These are phyloP conservation scores for Arctia plantaginis DNA, from an alignment of 2,888 invertebrate genomes.

Conservation along the genomic window DNA sequence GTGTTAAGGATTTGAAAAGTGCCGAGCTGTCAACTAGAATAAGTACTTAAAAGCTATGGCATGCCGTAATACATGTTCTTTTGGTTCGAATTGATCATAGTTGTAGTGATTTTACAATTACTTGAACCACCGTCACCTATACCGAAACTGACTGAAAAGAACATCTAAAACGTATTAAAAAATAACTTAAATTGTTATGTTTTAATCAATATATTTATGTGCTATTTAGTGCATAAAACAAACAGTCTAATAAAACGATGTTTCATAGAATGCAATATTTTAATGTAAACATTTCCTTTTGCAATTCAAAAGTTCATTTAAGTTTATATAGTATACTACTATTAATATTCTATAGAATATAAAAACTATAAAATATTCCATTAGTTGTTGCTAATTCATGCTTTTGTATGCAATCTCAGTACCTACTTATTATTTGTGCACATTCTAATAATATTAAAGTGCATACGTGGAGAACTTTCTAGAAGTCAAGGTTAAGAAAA, in stretches of 20 bases:
- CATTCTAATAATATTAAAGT: conserved; percentile 13
- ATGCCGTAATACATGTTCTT: neutral
- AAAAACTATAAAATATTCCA: neutral
- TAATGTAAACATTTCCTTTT: conserved; percentile 20
- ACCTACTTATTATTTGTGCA: conserved; percentile 14
- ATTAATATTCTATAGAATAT: neutral
- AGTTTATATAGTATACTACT: neutral
- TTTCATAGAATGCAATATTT: conserved; percentile 72
- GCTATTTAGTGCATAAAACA: conserved; percentile 30
- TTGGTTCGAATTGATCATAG: neutral
- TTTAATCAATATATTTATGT: neutral
- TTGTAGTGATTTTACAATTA: too few species aligned
- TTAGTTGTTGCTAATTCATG: conserved; percentile 13
- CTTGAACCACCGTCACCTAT: too few species aligned
- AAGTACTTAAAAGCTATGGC: neutral
- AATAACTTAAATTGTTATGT: too few species aligned
- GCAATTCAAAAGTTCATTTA: neutral
- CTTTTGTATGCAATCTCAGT: conserved; percentile 13
- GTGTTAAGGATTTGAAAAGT: neutral
- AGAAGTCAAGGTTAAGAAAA: neutral
- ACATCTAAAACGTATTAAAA: too few species aligned
- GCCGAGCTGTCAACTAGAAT: neutral
- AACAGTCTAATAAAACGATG: conserved; percentile 41
- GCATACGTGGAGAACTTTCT: neutral
- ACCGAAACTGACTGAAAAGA: too few species aligned